phyloP scores from a whole-genome alignment of 2,797 vertebrate genomes.

The Coendou prehensilis region DNA sequence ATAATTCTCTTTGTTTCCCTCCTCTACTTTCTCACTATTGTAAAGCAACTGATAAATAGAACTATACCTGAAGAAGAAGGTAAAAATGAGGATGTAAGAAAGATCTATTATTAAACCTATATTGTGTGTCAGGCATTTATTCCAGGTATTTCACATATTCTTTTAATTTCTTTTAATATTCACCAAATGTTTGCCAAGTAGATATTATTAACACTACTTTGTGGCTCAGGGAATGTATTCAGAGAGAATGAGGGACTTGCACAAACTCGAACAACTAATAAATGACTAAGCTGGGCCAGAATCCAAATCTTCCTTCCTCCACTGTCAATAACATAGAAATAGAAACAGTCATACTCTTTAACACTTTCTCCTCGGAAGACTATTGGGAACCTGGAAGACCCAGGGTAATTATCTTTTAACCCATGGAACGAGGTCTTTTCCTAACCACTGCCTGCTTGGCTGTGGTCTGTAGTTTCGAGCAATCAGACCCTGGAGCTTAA shows the following conservation, averaged over 20 bases:
- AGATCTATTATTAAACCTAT: constrained; percentile 32
- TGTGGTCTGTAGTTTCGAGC: constrained; percentile 18
- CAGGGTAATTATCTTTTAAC: background rate
- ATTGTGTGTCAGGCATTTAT: background rate
- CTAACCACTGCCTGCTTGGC: background rate
- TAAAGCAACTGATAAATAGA: constrained; percentile 59
- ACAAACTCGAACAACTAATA: background rate
- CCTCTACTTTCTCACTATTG: constrained; percentile 54
- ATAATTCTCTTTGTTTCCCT: constrained; percentile 66
- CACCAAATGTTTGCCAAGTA: background rate
- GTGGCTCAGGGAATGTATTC: background rate
- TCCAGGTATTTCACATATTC: constrained; percentile 9
- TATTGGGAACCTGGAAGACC: background rate
- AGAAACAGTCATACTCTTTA: background rate
- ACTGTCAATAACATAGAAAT: background rate
- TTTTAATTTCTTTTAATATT: constrained; percentile 47
- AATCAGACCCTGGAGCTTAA: constrained; percentile 22
- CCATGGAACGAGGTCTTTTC: background rate
- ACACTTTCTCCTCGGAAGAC: constrained; percentile 23
- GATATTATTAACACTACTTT: constrained; percentile 44
- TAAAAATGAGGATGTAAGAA: background rate
- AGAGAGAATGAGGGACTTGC: background rate
- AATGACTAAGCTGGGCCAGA: background rate
- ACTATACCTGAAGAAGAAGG: background rate
- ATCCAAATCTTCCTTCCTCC: background rate